Base-by-base conservation (phyloP, 2,113 vertebrate genomes). In the Gopherus evgoodei region DNA sequence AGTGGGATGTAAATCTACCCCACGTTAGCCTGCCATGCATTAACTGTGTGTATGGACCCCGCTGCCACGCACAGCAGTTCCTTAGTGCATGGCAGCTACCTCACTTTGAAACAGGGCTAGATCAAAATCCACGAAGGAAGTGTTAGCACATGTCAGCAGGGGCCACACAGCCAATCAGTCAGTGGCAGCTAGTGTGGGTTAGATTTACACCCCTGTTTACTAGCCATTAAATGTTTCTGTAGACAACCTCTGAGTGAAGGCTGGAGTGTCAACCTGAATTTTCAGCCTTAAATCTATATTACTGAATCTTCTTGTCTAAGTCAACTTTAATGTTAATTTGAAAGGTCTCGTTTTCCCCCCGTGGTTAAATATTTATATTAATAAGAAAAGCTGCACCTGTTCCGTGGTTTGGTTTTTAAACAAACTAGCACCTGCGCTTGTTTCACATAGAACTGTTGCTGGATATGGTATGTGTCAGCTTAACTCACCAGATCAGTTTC, bases 351-450 rank as follows among this genome's bases (percentile, higher is more conserved):
- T 72, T 84, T 92, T 87, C 14, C 57, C 52, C 19, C 47, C 87
- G 96, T 89, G 96, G 97, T 91, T 93, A 94, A 78, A 5, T 81
- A 78, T 90, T 91, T 57, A 14, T 19, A 49, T 29, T 78, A 96
- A 91, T 94, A 86, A 90, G 95, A 91, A 96, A 52, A 92, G 35
- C 17, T n/a, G 92, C 98, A 98, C 96, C 97, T 98, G 98, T 59
- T 93, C 52, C 96, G 97, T 8, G 97, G 96, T 96, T 78, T 95
- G 96, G 91, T 91, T 94, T 94, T 95, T 96, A 96, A 97, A 97
- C 96, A 93, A 95, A 96, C 91, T 80, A n/a, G 2, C 96, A 98
- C 96, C 97, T 97, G 98, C 52, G 11, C 81, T 65, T 69, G 72
- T 31, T 93, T 93, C 96, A 19, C 1, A 27, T 29, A 90, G 91